These are phyloP conservation scores for Metaphire vulgaris DNA, from an alignment of 1,140 invertebrate species.

Conservation along the genomic window DNA sequence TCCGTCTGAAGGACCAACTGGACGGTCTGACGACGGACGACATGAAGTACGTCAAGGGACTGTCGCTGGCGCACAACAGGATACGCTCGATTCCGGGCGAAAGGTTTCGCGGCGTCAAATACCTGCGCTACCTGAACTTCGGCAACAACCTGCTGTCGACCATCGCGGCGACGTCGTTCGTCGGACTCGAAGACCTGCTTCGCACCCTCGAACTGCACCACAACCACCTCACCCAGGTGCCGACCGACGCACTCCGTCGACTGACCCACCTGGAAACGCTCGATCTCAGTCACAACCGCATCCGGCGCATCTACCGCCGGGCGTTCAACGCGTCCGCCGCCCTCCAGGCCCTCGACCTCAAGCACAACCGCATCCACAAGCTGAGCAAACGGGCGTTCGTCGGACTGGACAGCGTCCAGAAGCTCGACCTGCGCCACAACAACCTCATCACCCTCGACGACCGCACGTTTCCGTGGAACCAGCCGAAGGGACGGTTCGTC, in stretches of 20 bases:
- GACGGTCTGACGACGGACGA: not conserved
- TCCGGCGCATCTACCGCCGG: conserved; percentile 10
- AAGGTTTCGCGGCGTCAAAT: conserved; percentile 10
- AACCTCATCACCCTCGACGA: conserved; percentile 20
- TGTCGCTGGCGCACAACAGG: conserved; percentile 6
- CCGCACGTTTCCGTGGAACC: conserved; percentile 9
- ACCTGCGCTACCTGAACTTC: conserved; percentile 15
- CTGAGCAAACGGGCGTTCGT: conserved; percentile 16
- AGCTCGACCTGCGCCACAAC: conserved; percentile 19
- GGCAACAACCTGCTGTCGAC: conserved; percentile 11
- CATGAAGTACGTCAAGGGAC: conserved; percentile 15
- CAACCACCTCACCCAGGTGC: conserved; percentile 12
- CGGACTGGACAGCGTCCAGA: conserved; percentile 18
- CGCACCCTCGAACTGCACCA: conserved; percentile 19
- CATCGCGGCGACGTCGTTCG: not conserved
- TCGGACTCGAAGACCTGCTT: not conserved
- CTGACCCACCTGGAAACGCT: conserved; percentile 7
- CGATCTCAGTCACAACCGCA: conserved; percentile 13
- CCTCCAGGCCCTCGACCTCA: conserved; percentile 20
- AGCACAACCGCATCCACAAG: conserved; percentile 17
- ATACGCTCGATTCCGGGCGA: conserved; percentile 7
- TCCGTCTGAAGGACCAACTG: conserved; percentile 12
- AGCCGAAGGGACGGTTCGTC: not conserved
- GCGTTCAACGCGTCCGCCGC: conserved; percentile 10
- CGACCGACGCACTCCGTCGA: not conserved